Evolutionary conservation across 1,140 invertebrate species (phyloP).

Genomic region (Ostrea denselamellosa): DNA sequence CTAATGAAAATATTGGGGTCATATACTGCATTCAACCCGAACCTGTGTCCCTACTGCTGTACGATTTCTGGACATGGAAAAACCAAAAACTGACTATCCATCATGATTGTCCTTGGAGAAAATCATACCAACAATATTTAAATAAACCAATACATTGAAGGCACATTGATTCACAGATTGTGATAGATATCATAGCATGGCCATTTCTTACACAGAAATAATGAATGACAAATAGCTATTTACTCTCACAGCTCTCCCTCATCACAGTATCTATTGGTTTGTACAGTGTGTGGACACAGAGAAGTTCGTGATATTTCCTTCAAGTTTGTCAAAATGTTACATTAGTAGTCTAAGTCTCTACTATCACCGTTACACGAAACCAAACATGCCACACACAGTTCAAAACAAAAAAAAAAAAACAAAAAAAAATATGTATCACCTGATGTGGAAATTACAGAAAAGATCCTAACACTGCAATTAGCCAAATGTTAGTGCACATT

Average conservation of each 20-base stretch:
- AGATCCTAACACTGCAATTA: too few species aligned
- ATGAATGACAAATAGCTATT: conserved; percentile 32
- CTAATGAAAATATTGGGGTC: neutral
- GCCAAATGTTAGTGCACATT: too few species aligned
- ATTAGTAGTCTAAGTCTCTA: neutral
- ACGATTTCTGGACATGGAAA: neutral
- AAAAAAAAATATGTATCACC: too few species aligned
- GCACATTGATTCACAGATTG: neutral
- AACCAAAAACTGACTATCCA: neutral
- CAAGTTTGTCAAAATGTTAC: neutral
- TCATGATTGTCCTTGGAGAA: neutral
- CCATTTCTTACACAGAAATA: neutral
- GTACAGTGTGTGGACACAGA: neutral
- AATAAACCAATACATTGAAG: conserved; percentile 9
- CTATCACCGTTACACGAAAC: neutral
- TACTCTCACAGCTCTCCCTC: neutral
- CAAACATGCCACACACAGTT: neutral
- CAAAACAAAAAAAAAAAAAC: neutral
- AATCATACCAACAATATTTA: neutral
- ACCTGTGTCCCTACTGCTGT: neutral
- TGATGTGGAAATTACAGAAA: too few species aligned
- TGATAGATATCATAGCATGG: neutral
- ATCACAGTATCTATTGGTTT: neutral
- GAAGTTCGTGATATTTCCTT: neutral
- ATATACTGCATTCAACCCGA: too few species aligned